Evolutionary conservation across 2,797 vertebrate species (phyloP).

Genomic region (Cygnus olor): DNA sequence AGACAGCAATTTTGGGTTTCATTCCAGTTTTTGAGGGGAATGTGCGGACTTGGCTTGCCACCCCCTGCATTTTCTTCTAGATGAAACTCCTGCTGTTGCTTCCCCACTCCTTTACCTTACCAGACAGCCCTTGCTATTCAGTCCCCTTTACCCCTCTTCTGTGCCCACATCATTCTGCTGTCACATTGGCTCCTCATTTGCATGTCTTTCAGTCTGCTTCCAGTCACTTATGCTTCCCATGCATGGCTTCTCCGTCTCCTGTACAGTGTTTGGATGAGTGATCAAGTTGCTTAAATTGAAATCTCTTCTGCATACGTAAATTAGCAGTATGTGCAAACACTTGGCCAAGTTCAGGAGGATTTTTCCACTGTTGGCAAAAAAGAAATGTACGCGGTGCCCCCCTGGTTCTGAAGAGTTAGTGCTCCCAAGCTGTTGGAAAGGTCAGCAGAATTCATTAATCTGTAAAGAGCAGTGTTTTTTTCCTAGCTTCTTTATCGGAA

Average conservation of each 20-base stretch:
- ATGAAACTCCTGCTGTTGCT: neutral
- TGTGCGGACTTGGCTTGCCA: neutral
- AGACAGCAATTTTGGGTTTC: constrained; percentile 11
- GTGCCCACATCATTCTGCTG: neutral
- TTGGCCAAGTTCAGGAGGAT: neutral
- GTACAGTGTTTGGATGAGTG: neutral
- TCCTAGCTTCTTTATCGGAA: neutral
- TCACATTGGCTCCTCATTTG: neutral
- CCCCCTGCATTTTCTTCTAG: neutral
- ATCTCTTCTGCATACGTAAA: neutral
- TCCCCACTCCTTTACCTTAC: neutral
- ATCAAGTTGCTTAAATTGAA: constrained; percentile 12
- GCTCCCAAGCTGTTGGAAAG: neutral
- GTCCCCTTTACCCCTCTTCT: neutral
- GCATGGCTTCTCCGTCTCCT: neutral
- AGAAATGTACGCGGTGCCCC: neutral
- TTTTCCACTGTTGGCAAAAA: neutral
- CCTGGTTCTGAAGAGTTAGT: neutral
- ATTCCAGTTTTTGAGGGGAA: constrained; percentile 3
- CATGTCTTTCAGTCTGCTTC: neutral
- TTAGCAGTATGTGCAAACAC: neutral
- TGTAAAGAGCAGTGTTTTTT: neutral
- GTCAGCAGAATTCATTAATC: constrained; percentile 36
- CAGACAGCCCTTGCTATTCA: neutral
- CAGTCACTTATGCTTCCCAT: neutral